These are phyloP conservation scores for Gerris lacustris DNA, from an alignment of 2,888 invertebrate genomes.

Conservation along the genomic window DNA sequence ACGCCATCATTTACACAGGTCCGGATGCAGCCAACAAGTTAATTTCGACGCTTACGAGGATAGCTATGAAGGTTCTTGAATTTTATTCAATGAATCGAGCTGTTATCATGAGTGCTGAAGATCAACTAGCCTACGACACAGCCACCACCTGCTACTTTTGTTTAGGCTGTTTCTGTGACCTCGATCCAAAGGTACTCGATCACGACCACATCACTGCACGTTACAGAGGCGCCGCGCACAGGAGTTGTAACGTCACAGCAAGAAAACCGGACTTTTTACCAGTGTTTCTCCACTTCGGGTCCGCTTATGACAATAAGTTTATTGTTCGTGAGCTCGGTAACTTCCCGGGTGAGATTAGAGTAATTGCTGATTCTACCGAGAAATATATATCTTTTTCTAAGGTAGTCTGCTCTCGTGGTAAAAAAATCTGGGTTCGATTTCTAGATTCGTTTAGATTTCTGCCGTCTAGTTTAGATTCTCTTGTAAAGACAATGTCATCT, in stretches of 20 bases:
- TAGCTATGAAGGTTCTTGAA: background rate
- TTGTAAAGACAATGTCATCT: background rate
- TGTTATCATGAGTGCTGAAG: background rate
- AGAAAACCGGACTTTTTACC: conserved; percentile 31
- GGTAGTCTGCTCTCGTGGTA: background rate
- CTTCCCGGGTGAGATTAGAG: conserved; percentile 26
- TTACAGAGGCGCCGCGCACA: conserved; percentile 31
- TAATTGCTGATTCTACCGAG: conserved; percentile 34
- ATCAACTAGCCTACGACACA: background rate
- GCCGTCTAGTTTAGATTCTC: background rate
- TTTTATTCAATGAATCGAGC: background rate
- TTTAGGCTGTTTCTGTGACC: background rate
- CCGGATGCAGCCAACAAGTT: background rate
- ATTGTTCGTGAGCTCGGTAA: conserved; percentile 30
- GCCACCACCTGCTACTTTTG: background rate
- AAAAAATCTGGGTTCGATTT: background rate
- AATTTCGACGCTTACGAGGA: background rate
- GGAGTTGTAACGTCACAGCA: conserved; percentile 33
- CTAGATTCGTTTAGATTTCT: background rate
- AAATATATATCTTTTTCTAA: conserved; percentile 25
- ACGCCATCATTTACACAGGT: background rate
- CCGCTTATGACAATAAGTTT: conserved; percentile 17
- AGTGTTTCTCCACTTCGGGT: conserved; percentile 30
- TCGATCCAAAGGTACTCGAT: conserved; percentile 22
- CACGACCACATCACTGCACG: conserved; percentile 32